These are phyloP conservation scores for Turnix velox DNA, from an alignment of 2,113 vertebrate genomes.

Conservation along the genomic window DNA sequence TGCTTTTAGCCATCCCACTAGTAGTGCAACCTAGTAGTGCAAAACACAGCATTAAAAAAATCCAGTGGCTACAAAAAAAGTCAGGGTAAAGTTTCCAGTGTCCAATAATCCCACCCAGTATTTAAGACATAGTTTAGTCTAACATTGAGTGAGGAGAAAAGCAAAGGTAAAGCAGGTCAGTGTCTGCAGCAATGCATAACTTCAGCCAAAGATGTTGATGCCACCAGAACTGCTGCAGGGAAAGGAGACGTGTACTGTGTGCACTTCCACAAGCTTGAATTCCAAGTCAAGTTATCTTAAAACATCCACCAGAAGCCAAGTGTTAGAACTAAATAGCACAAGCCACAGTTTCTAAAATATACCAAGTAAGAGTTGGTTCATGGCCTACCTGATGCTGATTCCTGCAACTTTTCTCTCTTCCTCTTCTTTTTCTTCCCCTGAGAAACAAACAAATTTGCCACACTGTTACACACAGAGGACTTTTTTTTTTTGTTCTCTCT, in stretches of 20 bases:
- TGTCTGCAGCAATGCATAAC: background rate
- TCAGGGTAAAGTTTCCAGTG: background rate
- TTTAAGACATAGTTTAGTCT: background rate
- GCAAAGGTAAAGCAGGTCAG: background rate
- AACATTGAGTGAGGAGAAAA: background rate
- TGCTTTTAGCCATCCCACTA: conserved; percentile 44
- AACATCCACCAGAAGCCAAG: background rate
- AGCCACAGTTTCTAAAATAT: background rate
- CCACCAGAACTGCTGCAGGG: background rate
- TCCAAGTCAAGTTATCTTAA: background rate
- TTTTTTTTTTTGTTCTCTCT: background rate
- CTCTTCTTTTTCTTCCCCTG: conserved; percentile 99
- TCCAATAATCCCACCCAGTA: background rate
- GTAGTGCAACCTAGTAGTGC: background rate
- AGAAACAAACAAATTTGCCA: conserved; percentile 68
- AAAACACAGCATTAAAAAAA: background rate
- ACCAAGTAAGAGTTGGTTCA: background rate
- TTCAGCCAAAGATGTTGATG: background rate
- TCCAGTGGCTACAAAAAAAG: background rate
- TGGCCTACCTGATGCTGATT: conserved; percentile 88
- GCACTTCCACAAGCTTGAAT: background rate
- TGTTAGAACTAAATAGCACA: background rate
- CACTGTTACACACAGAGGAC: background rate
- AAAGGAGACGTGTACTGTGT: background rate
- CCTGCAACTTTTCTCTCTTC: conserved; percentile 99